Evolutionary conservation across 2,888 invertebrate species (phyloP).

Genomic region (Pachydiplax longipennis): DNA sequence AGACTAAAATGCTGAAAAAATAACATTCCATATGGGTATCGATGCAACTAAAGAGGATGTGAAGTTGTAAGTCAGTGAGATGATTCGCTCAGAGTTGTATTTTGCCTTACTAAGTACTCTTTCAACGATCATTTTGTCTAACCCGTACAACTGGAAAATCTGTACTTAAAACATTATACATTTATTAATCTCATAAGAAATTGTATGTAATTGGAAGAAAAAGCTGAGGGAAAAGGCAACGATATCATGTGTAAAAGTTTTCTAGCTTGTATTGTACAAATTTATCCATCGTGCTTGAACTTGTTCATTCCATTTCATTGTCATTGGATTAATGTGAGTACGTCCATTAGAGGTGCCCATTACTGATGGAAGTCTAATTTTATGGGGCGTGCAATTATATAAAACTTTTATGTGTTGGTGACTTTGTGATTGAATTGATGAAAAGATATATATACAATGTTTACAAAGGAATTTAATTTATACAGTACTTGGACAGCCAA

Average conservation of each 20-base stretch:
- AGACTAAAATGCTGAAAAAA: background rate
- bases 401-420: conserved; percentile 38
- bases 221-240: background rate
- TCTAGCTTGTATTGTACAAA: conserved; percentile 35
- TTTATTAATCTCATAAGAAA: conserved; percentile 14
- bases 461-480: conserved; percentile 28
- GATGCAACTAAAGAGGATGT: background rate
- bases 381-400: conserved; percentile 35
- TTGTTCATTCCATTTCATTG: conserved; percentile 33
- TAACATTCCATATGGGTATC: conserved; percentile 32
- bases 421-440: conserved; percentile 26
- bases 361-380: conserved; percentile 39
- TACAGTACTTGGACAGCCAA: conserved; percentile 25
- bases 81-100: conserved; percentile 6
- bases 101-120: conserved; percentile 28
- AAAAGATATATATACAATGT: conserved; percentile 8
- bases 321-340: conserved; percentile 19
- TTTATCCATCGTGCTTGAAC: conserved; percentile 23
- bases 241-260: background rate
- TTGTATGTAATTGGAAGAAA: conserved; percentile 12
- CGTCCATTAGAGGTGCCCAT: conserved; percentile 34
- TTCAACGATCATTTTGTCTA: conserved; percentile 4
- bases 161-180: conserved; percentile 33
- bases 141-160: conserved; percentile 7
- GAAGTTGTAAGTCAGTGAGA: background rate